Conservation (phyloP, 1,140 invertebrate species). For the Leptopilina boulardi region DNA sequence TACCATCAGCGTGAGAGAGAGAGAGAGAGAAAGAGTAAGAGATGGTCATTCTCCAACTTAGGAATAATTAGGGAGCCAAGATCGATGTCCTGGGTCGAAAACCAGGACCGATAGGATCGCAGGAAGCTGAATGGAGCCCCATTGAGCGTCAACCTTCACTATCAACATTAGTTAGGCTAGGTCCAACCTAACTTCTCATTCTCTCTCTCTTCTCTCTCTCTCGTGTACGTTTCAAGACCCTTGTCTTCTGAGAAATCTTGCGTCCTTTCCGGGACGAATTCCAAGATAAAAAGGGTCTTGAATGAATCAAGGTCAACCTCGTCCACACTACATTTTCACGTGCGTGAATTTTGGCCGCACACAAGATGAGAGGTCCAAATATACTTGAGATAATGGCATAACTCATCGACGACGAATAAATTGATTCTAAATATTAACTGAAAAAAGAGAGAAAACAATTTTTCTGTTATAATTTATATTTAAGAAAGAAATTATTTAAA, state of each 20-base stretch:
- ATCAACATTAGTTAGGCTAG: conserved; percentile 53
- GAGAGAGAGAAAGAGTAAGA: too few species aligned
- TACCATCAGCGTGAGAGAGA: background rate
- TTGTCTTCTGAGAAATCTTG: conserved; percentile 73
- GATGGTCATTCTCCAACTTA: conserved; percentile 68
- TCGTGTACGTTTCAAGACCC: conserved; percentile 43
- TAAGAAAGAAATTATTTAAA: too few species aligned
- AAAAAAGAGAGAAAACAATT: too few species aligned
- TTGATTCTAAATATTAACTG: too few species aligned
- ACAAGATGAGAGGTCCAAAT: background rate
- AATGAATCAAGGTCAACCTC: conserved; percentile 74
- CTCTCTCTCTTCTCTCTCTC: too few species aligned
- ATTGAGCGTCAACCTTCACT: conserved; percentile 64
- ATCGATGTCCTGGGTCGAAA: conserved; percentile 72
- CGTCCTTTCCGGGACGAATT: conserved; percentile 77
- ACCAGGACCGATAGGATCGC: conserved; percentile 73
- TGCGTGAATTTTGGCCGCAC: background rate
- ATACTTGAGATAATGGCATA: too few species aligned
- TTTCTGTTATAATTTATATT: too few species aligned
- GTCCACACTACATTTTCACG: conserved; percentile 43
- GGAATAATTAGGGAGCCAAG: conserved; percentile 76
- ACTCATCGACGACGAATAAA: too few species aligned
- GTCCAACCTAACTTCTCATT: conserved; percentile 41
- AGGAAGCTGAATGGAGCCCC: conserved; percentile 72
- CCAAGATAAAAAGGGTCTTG: conserved; percentile 75